A percentile compares a stretch with the other conserved stretches of the same genome.
These are phyloP conservation scores for Allacma fusca DNA, from an alignment of 2,888 invertebrate species.

Conservation along the genomic window DNA sequence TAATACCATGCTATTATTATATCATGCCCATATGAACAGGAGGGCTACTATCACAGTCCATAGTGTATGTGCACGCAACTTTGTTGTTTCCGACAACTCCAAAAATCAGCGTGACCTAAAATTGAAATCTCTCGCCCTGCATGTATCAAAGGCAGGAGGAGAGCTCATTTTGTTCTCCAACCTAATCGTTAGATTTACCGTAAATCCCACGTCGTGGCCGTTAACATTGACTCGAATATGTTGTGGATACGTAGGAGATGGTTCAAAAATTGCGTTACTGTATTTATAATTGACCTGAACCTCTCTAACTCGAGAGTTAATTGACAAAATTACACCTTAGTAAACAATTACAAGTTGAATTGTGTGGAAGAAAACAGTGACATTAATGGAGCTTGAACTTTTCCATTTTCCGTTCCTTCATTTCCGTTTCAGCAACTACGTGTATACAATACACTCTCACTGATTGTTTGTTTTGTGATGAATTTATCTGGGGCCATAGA, in stretches of 20 bases:
- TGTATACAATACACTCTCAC: neutral
- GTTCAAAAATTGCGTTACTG: neutral
- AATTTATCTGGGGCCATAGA: neutral
- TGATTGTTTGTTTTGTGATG: neutral
- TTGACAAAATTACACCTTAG: neutral
- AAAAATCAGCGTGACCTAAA: conserved; percentile 10
- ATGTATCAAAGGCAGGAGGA: neutral
- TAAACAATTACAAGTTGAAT: neutral
- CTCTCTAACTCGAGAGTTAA: neutral
- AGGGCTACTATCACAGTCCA: neutral
- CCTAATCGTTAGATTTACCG: too few relatives aligned
- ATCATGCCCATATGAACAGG: neutral
- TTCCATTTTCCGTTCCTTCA: neutral
- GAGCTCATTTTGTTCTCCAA: too few relatives aligned
- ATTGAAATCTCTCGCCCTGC: neutral
- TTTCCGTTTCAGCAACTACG: neutral
- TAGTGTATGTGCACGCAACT: neutral
- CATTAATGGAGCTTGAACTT: conserved; percentile 12
- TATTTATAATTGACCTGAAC: neutral
- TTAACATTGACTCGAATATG: neutral
- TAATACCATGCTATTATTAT: neutral
- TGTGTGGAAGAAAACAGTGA: neutral
- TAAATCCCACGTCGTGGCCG: too few relatives aligned
- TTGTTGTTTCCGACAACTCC: conserved; percentile 1
- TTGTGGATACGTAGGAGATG: too few relatives aligned